phyloP scores from a whole-genome alignment of 2,797 vertebrate species.

The Sebastes kiyomatsui region DNA sequence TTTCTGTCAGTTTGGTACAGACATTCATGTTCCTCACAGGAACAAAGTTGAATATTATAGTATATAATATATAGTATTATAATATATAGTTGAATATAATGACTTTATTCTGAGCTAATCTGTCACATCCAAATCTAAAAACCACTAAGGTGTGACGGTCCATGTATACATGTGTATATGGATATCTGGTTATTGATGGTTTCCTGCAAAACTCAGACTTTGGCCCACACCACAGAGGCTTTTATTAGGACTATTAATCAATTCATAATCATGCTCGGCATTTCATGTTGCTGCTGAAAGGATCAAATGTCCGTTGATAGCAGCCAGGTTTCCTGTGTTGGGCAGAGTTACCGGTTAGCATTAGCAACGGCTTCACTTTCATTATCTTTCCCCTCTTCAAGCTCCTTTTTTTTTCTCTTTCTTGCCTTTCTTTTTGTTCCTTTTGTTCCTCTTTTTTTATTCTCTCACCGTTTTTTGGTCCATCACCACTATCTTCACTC shows the following conservation, averaged over 20 bases:
- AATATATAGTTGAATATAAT: background rate
- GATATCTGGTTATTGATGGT: background rate
- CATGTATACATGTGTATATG: background rate
- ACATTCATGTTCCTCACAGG: background rate
- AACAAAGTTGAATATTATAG: no score
- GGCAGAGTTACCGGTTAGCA: background rate
- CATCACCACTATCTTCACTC: background rate
- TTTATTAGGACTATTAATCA: background rate
- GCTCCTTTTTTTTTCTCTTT: background rate
- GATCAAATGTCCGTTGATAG: background rate
- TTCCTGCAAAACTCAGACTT: background rate
- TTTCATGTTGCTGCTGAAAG: background rate
- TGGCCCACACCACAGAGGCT: background rate
- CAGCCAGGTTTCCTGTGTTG: background rate
- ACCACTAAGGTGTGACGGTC: background rate
- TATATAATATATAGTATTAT: no score
- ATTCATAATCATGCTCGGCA: background rate
- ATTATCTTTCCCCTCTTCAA: background rate
- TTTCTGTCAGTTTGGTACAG: background rate
- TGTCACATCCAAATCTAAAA: background rate
- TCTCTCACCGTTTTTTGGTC: background rate
- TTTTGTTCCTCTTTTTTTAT: background rate
- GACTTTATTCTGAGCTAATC: background rate
- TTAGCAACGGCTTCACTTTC: conserved; percentile 15
- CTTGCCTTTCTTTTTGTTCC: background rate